These are phyloP conservation scores for Vultur gryphus DNA, from an alignment of 2,797 vertebrate species.

Conservation along the genomic window DNA sequence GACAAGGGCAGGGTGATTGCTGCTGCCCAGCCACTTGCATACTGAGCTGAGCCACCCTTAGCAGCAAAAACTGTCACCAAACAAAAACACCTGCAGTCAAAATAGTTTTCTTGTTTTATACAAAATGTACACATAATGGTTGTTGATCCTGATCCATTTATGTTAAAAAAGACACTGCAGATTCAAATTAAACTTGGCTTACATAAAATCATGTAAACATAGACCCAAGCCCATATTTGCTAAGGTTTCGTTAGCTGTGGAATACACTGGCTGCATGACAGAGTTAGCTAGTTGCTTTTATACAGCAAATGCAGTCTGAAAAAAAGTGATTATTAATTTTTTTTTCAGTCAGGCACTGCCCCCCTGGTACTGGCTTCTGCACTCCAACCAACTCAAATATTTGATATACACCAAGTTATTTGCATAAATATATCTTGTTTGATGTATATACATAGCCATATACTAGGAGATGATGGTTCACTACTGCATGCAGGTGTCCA, in stretches of 20 bases:
- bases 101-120: constrained; percentile 73
- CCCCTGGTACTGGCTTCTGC: neutral
- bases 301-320: neutral
- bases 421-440: neutral
- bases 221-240: constrained; percentile 56
- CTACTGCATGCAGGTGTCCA: neutral
- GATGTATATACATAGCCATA: too few species aligned
- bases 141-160: constrained; percentile 65
- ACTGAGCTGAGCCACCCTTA: neutral
- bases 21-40: neutral
- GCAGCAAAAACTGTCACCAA: neutral
- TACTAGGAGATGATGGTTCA: neutral
- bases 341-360: neutral
- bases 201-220: constrained; percentile 68
- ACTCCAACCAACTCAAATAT: neutral
- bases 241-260: neutral
- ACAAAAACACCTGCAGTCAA: neutral
- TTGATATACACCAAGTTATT: neutral
- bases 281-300: neutral
- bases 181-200: constrained; percentile 60
- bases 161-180: neutral
- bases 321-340: neutral
- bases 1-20: neutral
- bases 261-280: neutral
- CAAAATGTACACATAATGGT: constrained; percentile 81